phyloP scores from a whole-genome alignment of 2,113 vertebrate species.

The Zonotrichia leucophrys region DNA sequence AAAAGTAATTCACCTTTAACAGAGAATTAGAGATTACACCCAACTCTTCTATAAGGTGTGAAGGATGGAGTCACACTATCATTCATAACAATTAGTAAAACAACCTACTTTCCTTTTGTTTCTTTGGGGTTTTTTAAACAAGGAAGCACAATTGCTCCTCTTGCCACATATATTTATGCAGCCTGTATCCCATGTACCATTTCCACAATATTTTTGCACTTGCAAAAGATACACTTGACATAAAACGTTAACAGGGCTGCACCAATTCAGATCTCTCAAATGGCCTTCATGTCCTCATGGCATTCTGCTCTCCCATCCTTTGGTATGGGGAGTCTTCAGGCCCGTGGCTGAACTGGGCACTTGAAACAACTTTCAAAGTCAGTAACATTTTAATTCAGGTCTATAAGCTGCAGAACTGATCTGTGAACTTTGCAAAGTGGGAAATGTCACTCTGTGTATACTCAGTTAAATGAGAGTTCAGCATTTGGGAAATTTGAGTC shows the following conservation, averaged over 20 bases:
- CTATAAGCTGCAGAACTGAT: not conserved
- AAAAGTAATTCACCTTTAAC: not conserved
- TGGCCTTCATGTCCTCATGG: accelerated
- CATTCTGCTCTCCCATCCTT: not conserved
- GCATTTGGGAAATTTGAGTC: not conserved
- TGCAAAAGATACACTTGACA: not conserved
- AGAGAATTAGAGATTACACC: not conserved
- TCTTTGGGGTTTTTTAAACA: not conserved
- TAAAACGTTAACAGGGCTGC: not conserved
- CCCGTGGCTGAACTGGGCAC: not conserved
- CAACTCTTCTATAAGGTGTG: not conserved
- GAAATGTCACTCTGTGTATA: not conserved
- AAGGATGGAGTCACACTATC: not conserved
- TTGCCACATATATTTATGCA: not conserved
- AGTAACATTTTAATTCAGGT: not conserved
- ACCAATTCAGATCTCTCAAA: not conserved
- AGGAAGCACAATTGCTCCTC: not conserved
- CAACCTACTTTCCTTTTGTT: accelerated
- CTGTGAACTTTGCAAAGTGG: not conserved
- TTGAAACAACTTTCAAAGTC: not conserved
- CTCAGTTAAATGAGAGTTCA: not conserved
- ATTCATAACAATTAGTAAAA: not conserved
- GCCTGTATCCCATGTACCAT: not conserved
- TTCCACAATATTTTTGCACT: not conserved
- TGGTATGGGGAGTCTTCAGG: not conserved